A percentile compares a stretch with the other conserved stretches of the same genome.
Evolutionary conservation across 1,140 invertebrate species (phyloP).

Genomic region (Lamellibrachia luymesi): DNA sequence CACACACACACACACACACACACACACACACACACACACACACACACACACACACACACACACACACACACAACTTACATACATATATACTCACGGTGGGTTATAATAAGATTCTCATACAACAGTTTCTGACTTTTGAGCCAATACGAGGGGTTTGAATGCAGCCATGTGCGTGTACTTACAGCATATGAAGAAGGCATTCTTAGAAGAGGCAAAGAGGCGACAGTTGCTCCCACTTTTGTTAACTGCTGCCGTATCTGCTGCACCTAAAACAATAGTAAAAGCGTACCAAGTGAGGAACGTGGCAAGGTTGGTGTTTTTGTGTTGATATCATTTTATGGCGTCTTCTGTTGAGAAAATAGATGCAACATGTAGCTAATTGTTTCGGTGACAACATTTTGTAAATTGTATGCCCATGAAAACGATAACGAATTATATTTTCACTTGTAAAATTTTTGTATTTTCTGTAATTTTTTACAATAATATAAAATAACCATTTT

Average conservation of each 20-base stretch:
- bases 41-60: too few relatives aligned
- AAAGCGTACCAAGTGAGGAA: background rate
- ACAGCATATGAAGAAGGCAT: background rate
- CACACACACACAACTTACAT: too few relatives aligned
- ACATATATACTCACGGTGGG: too few relatives aligned
- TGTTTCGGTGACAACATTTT: background rate
- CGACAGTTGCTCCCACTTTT: background rate
- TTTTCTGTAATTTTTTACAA: too few relatives aligned
- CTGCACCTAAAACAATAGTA: background rate
- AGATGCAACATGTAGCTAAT: background rate
- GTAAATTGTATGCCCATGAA: background rate
- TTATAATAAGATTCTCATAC: background rate
- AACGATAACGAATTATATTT: background rate
- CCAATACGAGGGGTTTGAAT: background rate
- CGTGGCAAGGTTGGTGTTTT: background rate
- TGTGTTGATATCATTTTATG: background rate
- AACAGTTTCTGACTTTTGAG: background rate
- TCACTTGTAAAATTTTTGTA: too few relatives aligned
- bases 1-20: too few relatives aligned
- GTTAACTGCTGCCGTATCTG: background rate
- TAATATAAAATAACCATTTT: too few relatives aligned
- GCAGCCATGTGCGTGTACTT: background rate
- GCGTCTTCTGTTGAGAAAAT: background rate
- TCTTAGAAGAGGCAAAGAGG: background rate
- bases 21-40: too few relatives aligned